Evolutionary conservation across 2,888 invertebrate species (phyloP).

Genomic region (Lottia scabra): DNA sequence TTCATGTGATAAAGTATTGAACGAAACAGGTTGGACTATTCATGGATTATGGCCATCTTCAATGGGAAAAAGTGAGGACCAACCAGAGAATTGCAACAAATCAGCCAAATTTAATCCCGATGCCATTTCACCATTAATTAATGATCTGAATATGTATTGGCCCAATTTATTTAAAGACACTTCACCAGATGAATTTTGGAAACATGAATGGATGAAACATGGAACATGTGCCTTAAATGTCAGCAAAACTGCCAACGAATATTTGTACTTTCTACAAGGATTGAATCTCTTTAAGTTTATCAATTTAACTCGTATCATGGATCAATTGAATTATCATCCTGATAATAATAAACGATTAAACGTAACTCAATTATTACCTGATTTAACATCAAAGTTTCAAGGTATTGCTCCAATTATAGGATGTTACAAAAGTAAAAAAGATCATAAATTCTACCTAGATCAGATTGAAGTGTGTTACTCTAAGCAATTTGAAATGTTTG

Average conservation of each 20-base stretch:
- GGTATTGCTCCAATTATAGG: not conserved
- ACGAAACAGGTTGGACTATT: not conserved
- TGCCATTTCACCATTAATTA: not conserved
- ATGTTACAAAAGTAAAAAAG: not conserved
- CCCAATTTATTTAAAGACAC: not conserved
- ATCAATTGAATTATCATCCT: not conserved
- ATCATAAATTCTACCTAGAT: not conserved
- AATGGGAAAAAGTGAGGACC: not conserved
- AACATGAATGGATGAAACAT: not conserved
- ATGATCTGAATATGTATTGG: not conserved
- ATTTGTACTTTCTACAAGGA: not conserved
- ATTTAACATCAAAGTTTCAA: not conserved
- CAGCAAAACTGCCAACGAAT: not conserved
- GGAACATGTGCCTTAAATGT: not conserved
- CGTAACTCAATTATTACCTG: not conserved
- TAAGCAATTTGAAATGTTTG: not conserved
- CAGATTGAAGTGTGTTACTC: not conserved
- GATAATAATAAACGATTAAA: not conserved
- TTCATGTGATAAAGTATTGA: not conserved
- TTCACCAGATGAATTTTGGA: not conserved
- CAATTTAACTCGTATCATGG: not conserved
- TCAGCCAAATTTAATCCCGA: not conserved
- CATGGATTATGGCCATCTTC: not conserved
- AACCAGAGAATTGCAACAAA: not conserved
- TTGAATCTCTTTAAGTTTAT: not conserved